A percentile compares a stretch with the other conserved stretches of the same genome.
These are phyloP conservation scores for Gallinago stenura DNA, from an alignment of 2,797 vertebrate species.

Conservation along the genomic window DNA sequence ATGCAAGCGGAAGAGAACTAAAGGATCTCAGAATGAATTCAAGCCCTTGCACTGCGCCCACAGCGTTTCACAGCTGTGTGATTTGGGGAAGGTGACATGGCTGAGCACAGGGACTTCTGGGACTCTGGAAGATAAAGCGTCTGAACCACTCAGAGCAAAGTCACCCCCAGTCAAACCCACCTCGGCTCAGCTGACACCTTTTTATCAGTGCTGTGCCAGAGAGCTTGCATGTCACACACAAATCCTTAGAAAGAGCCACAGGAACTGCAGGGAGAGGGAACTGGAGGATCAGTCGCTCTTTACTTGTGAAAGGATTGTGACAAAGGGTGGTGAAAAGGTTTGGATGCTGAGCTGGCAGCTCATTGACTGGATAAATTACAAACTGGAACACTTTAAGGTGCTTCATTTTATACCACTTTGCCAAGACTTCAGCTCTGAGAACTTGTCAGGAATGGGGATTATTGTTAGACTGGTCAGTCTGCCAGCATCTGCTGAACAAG, in stretches of 20 bases:
- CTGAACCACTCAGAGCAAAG: constrained; percentile 19
- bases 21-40: not conserved
- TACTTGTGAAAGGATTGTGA: not conserved
- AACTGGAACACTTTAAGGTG: not conserved
- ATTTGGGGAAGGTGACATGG: not conserved
- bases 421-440: not conserved
- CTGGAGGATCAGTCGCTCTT: not conserved
- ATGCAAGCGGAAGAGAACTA: not conserved
- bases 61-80: not conserved
- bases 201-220: not conserved
- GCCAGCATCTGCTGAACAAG: not conserved
- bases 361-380: not conserved
- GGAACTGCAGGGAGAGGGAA: not conserved
- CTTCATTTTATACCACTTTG: not conserved
- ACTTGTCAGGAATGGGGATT: not conserved
- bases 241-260: not conserved
- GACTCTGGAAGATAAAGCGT: not conserved
- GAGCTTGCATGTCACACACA: not conserved
- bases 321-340: not conserved
- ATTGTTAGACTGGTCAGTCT: not conserved
- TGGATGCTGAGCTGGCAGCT: not conserved
- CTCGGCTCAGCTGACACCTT: not conserved
- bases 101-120: not conserved
- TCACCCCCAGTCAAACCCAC: constrained; percentile 34
- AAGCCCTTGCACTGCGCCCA: accelerated